Percentiles rank a stretch among this genome's conserved stretches.
Evolutionary conservation across 1,140 invertebrate species (phyloP).

Genomic region (Drosophila punjabiensis): DNA sequence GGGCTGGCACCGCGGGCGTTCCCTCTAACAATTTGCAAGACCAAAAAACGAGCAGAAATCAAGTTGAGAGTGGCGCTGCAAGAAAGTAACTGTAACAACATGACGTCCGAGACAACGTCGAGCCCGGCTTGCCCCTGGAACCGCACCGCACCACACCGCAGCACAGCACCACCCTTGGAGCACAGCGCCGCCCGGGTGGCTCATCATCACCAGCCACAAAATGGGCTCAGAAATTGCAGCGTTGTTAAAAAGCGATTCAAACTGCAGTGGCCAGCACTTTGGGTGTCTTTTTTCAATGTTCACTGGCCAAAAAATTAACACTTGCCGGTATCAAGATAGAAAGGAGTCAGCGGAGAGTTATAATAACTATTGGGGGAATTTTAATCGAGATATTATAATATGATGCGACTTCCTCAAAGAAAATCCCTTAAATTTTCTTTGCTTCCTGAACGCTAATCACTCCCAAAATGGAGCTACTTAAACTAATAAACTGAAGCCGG

Average conservation of each 20-base stretch:
- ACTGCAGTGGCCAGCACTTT: slow-evolving; percentile 64
- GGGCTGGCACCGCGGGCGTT: slow-evolving; percentile 46
- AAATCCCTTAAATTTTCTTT: slow-evolving; percentile 7
- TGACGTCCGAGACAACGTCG: slow-evolving; percentile 66
- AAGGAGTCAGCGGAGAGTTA: too few relatives aligned
- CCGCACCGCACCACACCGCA: slow-evolving; percentile 3
- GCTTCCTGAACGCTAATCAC: slow-evolving; percentile 58
- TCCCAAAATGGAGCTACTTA: slow-evolving; percentile 75
- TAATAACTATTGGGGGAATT: background rate
- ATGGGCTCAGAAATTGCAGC: slow-evolving; percentile 67
- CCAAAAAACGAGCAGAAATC: slow-evolving; percentile 34
- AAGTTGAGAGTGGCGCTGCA: slow-evolving; percentile 66
- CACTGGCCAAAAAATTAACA: slow-evolving; percentile 22
- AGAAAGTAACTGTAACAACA: slow-evolving; percentile 79
- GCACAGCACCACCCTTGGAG: background rate
- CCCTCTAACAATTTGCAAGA: slow-evolving; percentile 73
- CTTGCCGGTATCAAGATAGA: background rate
- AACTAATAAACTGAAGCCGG: slow-evolving; percentile 71
- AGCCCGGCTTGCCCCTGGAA: slow-evolving; percentile 13
- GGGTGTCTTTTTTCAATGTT: slow-evolving; percentile 13
- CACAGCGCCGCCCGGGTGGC: slow-evolving; percentile 18
- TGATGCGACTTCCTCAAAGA: background rate
- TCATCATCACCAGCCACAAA: slow-evolving; percentile 58
- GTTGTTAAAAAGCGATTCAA: slow-evolving; percentile 78
- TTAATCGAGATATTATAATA: background rate